Evolutionary conservation across 2,888 invertebrate genomes (phyloP).

Genomic region (Tanypteryx hageni): DNA sequence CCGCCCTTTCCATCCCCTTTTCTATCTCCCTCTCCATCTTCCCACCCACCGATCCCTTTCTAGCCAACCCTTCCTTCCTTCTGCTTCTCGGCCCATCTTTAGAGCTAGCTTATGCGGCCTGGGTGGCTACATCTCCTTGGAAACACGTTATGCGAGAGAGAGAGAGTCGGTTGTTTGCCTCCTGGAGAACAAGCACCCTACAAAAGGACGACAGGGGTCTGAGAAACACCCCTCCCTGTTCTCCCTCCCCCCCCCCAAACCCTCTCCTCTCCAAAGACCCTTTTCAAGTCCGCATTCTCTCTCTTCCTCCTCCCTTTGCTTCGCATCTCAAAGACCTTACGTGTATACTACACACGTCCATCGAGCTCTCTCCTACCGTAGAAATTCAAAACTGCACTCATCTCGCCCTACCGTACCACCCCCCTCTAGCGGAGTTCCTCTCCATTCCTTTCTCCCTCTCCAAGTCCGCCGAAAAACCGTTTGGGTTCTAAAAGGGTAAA

Average conservation of each 20-base stretch:
- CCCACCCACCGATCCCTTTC: background rate
- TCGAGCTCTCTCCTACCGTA: no score
- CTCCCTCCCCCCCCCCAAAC: background rate
- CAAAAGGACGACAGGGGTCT: background rate
- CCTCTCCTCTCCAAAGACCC: background rate
- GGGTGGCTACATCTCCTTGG: background rate
- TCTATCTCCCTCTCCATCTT: background rate
- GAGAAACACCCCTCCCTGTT: background rate
- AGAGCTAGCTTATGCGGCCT: background rate
- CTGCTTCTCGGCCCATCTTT: background rate
- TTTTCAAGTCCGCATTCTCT: background rate
- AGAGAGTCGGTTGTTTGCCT: background rate
- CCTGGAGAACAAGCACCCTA: background rate
- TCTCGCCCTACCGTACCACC: background rate
- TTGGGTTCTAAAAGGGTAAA: no score
- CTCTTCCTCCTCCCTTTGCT: no score
- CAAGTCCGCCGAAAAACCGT: background rate
- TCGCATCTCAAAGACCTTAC: no score
- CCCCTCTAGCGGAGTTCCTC: background rate
- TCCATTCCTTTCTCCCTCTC: background rate
- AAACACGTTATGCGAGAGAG: background rate
- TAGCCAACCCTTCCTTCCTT: background rate
- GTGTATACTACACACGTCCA: no score
- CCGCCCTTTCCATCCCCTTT: background rate
- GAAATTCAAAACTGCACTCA: background rate